Evolutionary conservation across 1,140 invertebrate genomes (phyloP).

Genomic region (Danaus plexippus): DNA sequence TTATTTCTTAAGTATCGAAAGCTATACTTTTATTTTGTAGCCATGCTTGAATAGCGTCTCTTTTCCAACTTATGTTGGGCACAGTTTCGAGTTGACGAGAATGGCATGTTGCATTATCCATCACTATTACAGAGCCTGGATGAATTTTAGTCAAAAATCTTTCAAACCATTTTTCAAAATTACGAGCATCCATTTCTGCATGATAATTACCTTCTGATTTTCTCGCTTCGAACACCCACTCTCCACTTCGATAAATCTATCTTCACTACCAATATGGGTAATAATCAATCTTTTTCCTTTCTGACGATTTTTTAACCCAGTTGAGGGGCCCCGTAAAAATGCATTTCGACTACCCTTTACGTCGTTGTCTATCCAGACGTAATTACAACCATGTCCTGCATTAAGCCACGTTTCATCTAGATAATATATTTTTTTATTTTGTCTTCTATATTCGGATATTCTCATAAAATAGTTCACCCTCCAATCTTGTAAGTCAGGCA

Average conservation of each 20-base stretch:
- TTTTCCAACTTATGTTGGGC: conserved; percentile 17
- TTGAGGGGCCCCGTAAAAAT: no score
- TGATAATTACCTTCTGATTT: conserved; percentile 24
- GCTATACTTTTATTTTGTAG: neutral
- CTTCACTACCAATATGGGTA: neutral
- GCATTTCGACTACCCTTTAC: no score
- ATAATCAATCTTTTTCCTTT: no score
- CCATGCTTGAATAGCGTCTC: conserved; percentile 18
- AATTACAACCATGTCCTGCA: no score
- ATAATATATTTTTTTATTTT: no score
- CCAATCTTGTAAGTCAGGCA: no score
- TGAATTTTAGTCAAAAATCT: conserved; percentile 18
- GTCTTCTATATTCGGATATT: no score
- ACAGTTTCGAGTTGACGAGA: conserved; percentile 16
- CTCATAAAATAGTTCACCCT: no score
- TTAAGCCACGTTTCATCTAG: no score
- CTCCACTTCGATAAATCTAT: conserved; percentile 5
- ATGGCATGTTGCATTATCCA: conserved; percentile 25
- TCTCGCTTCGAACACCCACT: conserved; percentile 19
- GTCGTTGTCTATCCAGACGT: no score
- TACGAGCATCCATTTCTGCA: conserved; percentile 17
- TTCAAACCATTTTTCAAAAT: conserved; percentile 24
- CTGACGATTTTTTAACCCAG: no score
- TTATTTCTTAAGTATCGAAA: no score
- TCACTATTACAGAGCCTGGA: conserved; percentile 17